Percentiles rank a stretch among this genome's conserved stretches.
Evolutionary conservation across 2,888 invertebrate genomes (phyloP).

Genomic region (Euspilapteryx auroguttella): DNA sequence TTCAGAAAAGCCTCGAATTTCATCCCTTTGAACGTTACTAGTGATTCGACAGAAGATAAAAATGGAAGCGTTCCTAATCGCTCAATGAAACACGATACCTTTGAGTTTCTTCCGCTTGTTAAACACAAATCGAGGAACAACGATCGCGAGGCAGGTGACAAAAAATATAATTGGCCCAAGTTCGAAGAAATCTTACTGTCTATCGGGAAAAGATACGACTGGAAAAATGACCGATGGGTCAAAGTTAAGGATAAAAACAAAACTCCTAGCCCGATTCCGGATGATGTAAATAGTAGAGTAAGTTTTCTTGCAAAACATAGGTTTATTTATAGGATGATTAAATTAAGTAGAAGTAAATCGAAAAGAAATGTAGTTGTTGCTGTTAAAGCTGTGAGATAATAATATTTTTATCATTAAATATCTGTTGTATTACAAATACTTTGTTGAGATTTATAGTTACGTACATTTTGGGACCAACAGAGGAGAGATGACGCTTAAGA

Average conservation of each 20-base stretch:
- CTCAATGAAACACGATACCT: no score
- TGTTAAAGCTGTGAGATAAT: conserved; percentile 47
- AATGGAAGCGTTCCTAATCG: no score
- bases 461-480: conserved; percentile 55
- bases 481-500: no score
- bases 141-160: not conserved
- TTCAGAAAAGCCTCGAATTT: no score
- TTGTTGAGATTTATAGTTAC: no score
- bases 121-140: not conserved
- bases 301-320: conserved; percentile 34
- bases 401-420: not conserved
- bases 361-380: conserved; percentile 47
- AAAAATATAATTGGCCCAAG: conserved; percentile 26
- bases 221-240: conserved; percentile 53
- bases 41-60: no score
- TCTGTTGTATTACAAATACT: no score
- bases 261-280: conserved; percentile 5
- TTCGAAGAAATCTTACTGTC: conserved; percentile 40
- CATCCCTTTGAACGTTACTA: no score
- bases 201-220: conserved; percentile 43
- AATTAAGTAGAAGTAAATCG: conserved; percentile 39
- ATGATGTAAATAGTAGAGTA: conserved; percentile 12
- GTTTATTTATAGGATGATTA: conserved; percentile 43
- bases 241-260: conserved; percentile 37
- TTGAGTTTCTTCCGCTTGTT: no score